A percentile compares a stretch with the other conserved stretches of the same genome.
Evolutionary conservation across 2,888 invertebrate species (phyloP).

Genomic region (Keiferia lycopersicella): DNA sequence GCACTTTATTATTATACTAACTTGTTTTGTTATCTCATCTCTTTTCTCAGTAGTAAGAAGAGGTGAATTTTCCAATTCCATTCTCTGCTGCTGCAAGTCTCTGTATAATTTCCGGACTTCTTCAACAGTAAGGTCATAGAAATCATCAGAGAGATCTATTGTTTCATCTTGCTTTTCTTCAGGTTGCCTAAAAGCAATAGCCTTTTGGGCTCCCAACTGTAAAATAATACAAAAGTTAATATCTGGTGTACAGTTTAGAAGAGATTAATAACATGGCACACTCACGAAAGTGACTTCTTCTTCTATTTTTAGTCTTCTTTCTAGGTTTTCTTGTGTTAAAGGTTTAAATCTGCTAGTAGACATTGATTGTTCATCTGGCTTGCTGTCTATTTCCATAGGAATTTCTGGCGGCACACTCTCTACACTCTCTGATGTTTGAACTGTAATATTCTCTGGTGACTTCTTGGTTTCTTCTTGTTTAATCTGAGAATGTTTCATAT

Average conservation of each 20-base stretch:
- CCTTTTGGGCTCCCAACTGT: conserved; percentile 88
- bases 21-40: conserved; percentile 55
- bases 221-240: conserved; percentile 36
- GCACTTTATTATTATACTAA: conserved; percentile 34
- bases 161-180: conserved; percentile 77
- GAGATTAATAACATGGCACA: conserved; percentile 27
- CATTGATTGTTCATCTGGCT: neutral
- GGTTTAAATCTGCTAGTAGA: neutral
- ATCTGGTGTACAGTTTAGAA: neutral
- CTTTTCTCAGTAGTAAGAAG: conserved; percentile 81
- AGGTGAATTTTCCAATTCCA: conserved; percentile 86
- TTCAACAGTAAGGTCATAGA: conserved; percentile 91
- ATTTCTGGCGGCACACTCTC: neutral
- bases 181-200: conserved; percentile 86
- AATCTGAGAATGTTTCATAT: conserved; percentile 37
- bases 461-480: conserved; percentile 30
- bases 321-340: conserved; percentile 53
- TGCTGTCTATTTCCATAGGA: conserved; percentile 26
- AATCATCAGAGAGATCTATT: conserved; percentile 91
- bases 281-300: conserved; percentile 76
- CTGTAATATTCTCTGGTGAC: neutral
- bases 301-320: conserved; percentile 69
- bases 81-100: conserved; percentile 85
- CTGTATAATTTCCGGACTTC: conserved; percentile 89
- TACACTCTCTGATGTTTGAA: neutral